phyloP scores from a whole-genome alignment of 2,888 invertebrate species.

The Brachyopa scutellaris region DNA sequence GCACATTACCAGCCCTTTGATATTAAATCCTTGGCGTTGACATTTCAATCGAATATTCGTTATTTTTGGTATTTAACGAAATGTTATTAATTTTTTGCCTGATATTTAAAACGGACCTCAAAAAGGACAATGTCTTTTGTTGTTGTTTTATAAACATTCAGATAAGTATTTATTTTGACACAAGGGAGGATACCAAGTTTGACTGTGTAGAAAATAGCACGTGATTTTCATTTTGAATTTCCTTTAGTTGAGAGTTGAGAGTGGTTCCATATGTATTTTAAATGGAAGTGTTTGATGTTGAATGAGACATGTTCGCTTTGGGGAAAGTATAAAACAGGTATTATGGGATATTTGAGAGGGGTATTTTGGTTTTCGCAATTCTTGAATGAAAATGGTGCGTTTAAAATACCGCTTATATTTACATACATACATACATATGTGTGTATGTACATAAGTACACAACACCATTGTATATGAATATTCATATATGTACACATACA shows the following conservation, averaged over 20 bases:
- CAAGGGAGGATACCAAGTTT: slow-evolving; percentile 50
- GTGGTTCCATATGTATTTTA: too few species aligned
- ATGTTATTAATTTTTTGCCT: too few species aligned
- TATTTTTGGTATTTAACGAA: slow-evolving; percentile 25
- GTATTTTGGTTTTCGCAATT: background rate
- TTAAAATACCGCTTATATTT: too few species aligned
- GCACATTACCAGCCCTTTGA: slow-evolving; percentile 45
- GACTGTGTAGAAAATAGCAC: slow-evolving; percentile 50
- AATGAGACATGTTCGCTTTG: slow-evolving; percentile 4
- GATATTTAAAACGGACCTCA: too few species aligned
- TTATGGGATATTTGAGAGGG: slow-evolving; percentile 9
- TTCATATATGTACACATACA: too few species aligned
- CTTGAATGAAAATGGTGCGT: slow-evolving; percentile 1
- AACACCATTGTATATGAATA: too few species aligned
- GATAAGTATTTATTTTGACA: slow-evolving; percentile 24
- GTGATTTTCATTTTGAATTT: slow-evolving; percentile 47
- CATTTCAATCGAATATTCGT: slow-evolving; percentile 62
- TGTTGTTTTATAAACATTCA: too few species aligned
- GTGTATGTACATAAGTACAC: too few species aligned
- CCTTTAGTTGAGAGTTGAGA: background rate
- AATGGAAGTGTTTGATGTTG: slow-evolving; percentile 19
- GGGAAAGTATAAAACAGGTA: background rate
- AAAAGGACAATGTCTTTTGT: slow-evolving; percentile 26
- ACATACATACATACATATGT: too few species aligned
- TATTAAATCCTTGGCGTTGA: slow-evolving; percentile 58